Base-by-base conservation (phyloP, 2,797 vertebrate species). In the Sciaenops ocellatus region DNA sequence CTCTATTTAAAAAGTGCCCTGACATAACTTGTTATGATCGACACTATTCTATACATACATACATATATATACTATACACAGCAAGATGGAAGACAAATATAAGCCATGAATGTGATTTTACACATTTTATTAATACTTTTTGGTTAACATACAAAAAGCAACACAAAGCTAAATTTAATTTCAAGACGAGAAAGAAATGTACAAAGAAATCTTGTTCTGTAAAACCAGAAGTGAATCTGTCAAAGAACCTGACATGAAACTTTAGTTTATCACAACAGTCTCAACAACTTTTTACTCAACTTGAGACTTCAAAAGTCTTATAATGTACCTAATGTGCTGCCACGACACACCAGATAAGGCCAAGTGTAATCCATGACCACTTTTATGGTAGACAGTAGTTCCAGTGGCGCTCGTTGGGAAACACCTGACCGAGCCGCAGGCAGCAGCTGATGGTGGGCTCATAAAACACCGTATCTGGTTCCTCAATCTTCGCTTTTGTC, bases 381-480 rank as follows among this genome's bases (percentile, higher is more conserved):
- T 12, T 18, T 79, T 28, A 87, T 8, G 94, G 92, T 4, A 93
- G 70, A 91, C 94, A 96, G 52, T 94, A 94, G 89, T 98, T 98
- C 98, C 98, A 99, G 67, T 97, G 96, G 56, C 92, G 90, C 66
- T 98, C 96, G 0, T 93, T 92, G 24, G 98, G 98, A 51, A 99
- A 96, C 59, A 97, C 92, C 13, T 93, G 93, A 22, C 96, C 92
- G 74, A 99, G 94, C 46, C 93, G 94, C 63, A 99, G 87, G 42
- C 96, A 93, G 73, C 97, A 97, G 94, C 97, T 97, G 83, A 98
- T 82, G 0, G 97, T 96, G 52, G 98, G 97, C 90, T 99, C 97
- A 0, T 98, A 99, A 83, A 96, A 99, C 0, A 90, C 87, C 0
- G 51, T 24, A 1, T 87, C 85, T 0, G 77, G 75, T 5, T 94